Evolutionary conservation across 1,140 invertebrate genomes (phyloP), one percentile per base, ranked within the genome.

Genomic region (Ceratoteleas bidentatus): DNA sequence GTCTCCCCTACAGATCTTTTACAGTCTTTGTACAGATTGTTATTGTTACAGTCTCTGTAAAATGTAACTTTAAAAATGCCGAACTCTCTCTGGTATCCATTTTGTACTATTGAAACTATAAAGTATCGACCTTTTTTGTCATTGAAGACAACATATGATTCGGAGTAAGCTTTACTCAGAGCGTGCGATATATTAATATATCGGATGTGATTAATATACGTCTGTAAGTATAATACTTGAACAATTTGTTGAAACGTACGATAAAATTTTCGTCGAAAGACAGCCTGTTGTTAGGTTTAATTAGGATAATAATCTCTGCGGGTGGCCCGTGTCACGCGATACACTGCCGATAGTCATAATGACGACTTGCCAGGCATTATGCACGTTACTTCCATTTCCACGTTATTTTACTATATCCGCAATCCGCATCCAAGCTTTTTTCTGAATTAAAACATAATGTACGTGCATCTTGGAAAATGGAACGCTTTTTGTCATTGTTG

Each of bases 301-400:
- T 89, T 87, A 86, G 85, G 58, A 83, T 85, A 89, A 89, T 87
- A 83, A 88, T 86, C 86, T 82, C 78, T 79, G 50, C 52, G 56
- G 36, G 70, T 85, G 82, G 76, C 64, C 68, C 33, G 66, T 65
- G 78, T 85, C 88, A 83, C 87, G 87, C 87, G 85, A 88, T 85
- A 85, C 47, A 70, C 66, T 62, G 40, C 76, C 77, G 61, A 82
- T 83, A 80, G 64, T 66, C 50, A 56, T 80, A 74, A 81, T 61
- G 72, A 75, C 50, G 70, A 81, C 60, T 70, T 75, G 43, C 65
- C 69, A 45, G 45, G 69, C 62, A 68, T 68, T 62, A 68, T 43
- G 43, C 33, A 43, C 38, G 40, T 60, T 57, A 52, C 68, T 66
- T 60, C 43, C 49, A 72, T 66, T 77, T 36, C 72, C 32, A 66